Evolutionary conservation across 2,888 invertebrate species (phyloP).

Genomic region (Hydrotaea cyrtoneurina): DNA sequence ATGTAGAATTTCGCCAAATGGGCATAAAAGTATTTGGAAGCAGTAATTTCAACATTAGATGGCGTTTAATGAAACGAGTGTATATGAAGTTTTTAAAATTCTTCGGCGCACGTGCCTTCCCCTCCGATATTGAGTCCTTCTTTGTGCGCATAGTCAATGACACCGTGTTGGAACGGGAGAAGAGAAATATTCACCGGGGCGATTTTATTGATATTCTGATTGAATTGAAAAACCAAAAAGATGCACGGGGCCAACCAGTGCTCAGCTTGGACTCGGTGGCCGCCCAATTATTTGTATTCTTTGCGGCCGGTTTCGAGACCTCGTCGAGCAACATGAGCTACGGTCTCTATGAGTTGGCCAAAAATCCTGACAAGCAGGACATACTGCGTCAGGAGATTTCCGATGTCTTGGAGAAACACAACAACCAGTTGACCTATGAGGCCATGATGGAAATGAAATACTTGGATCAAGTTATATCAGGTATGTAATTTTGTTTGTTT

Average conservation of each 20-base stretch:
- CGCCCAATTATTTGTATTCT: constrained; percentile 83
- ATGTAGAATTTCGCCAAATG: constrained; percentile 76
- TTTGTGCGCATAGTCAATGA: constrained; percentile 72
- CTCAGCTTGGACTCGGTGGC: constrained; percentile 81
- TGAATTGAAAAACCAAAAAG: constrained; percentile 70
- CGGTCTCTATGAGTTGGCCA: constrained; percentile 81
- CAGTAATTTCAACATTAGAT: constrained; percentile 69
- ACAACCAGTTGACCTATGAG: constrained; percentile 80
- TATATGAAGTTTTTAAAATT: constrained; percentile 52
- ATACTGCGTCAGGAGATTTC: constrained; percentile 80
- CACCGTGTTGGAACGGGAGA: constrained; percentile 71
- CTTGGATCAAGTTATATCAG: constrained; percentile 81
- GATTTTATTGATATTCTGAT: constrained; percentile 75
- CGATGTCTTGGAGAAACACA: constrained; percentile 75
- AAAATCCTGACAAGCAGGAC: constrained; percentile 80
- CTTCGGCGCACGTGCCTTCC: constrained; percentile 37
- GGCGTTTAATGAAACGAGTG: constrained; percentile 68
- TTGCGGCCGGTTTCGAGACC: constrained; percentile 83
- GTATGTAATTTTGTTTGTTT: constrained; percentile 72
- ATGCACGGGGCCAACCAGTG: constrained; percentile 62
- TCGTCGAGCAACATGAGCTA: constrained; percentile 81
- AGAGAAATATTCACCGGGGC: constrained; percentile 71
- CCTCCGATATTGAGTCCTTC: constrained; percentile 52
- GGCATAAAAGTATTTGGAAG: constrained; percentile 69
- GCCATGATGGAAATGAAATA: constrained; percentile 81